A percentile compares a stretch with the other conserved stretches of the same genome.
Conservation (phyloP, 2,113 vertebrate species). For the Boulengeromyrus knoepffleri region DNA sequence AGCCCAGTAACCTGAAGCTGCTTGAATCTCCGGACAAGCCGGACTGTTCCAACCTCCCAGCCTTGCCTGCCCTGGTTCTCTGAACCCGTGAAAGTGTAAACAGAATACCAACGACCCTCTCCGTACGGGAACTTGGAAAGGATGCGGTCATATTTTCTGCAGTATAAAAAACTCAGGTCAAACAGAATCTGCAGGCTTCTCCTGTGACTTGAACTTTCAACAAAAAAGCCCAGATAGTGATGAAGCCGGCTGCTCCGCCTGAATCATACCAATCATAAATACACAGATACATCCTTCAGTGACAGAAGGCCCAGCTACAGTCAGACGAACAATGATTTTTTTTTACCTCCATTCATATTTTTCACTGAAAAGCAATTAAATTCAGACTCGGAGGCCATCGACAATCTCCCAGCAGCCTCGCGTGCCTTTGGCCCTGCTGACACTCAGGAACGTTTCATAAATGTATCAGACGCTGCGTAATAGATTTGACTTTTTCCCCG, state of each 20-base stretch:
- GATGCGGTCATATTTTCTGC: not conserved
- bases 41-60: not conserved
- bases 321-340: not conserved
- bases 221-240: not conserved
- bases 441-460: not conserved
- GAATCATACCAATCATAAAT: not conserved
- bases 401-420: not conserved
- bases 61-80: not conserved
- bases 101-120: not conserved
- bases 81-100: not conserved
- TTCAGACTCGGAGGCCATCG: not conserved
- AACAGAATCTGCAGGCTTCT: not conserved
- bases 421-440: not conserved
- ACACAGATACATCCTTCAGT: not conserved
- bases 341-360: not conserved
- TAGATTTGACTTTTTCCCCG: not conserved
- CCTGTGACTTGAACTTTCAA: not conserved
- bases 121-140: not conserved
- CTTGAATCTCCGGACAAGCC: not conserved
- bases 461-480: not conserved
- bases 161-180: not conserved
- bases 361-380: slow-evolving; percentile 7
- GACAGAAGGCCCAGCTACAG: not conserved
- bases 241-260: not conserved
- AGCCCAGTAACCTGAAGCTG: not conserved